Conservation (phyloP, 2,797 vertebrate species). For the Phataginus tetradactyla region DNA sequence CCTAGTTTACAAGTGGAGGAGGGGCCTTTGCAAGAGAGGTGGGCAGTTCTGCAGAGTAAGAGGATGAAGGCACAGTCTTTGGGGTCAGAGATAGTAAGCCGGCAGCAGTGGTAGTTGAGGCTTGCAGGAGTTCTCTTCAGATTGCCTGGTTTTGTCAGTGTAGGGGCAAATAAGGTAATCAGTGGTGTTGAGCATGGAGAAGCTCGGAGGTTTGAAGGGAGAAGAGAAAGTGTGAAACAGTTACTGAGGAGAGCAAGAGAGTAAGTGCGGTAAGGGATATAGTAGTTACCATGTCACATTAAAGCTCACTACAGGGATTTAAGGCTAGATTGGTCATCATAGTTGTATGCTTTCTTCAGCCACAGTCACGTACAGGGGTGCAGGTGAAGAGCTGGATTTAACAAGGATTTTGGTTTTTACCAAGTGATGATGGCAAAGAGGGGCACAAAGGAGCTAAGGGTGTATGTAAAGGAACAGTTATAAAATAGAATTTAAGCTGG, state of each 20-base stretch:
- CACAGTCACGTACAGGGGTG: background rate
- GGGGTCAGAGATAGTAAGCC: background rate
- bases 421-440: background rate
- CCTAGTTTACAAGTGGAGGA: background rate
- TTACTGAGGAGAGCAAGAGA: background rate
- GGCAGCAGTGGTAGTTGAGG: background rate
- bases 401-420: constrained; percentile 15
- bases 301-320: background rate
- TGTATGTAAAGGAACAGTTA: background rate
- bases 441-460: background rate
- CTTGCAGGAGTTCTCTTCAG: background rate
- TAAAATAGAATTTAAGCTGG: background rate
- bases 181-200: background rate
- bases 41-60: background rate
- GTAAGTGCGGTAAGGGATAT: background rate
- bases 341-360: background rate
- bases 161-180: background rate
- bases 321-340: background rate
- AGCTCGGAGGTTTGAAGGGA: background rate
- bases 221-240: background rate
- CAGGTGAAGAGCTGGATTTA: background rate
- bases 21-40: background rate
- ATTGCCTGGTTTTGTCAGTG: background rate
- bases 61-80: background rate
- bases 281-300: background rate